These are phyloP conservation scores for Sthenelais limicola DNA, from an alignment of 2,888 invertebrate genomes.

Conservation along the genomic window DNA sequence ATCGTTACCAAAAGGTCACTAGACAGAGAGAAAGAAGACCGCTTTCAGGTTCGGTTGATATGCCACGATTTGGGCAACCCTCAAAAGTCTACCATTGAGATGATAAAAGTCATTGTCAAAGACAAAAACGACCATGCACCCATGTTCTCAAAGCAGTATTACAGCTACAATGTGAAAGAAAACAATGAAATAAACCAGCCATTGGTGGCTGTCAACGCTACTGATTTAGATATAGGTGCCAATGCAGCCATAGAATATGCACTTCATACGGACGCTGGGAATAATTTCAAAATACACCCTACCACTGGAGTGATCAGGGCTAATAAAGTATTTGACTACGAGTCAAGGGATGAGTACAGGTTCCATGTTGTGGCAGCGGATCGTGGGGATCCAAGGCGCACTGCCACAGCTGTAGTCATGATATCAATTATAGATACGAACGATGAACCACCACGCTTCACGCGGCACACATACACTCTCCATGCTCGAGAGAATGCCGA, in stretches of 20 bases:
- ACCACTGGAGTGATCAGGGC: conserved; percentile 31
- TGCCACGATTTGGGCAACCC: conserved; percentile 84
- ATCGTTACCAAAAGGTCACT: conserved; percentile 72
- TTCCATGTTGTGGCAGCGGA: conserved; percentile 87
- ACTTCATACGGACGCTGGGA: conserved; percentile 10
- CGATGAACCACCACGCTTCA: conserved; percentile 44
- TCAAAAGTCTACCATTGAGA: conserved; percentile 77
- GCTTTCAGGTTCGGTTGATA: conserved; percentile 73
- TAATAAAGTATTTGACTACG: conserved; percentile 37
- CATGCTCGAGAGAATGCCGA: conserved; percentile 45
- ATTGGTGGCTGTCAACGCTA: conserved; percentile 88
- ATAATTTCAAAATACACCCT: conserved; percentile 28
- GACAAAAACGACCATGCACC: conserved; percentile 96
- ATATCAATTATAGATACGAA: conserved; percentile 42
- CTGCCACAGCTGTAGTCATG: conserved; percentile 85
- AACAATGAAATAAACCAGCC: conserved; percentile 65
- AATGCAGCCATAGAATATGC: conserved; percentile 73
- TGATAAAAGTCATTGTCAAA: conserved; percentile 74
- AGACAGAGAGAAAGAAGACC: conserved; percentile 59
- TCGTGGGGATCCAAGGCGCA: conserved; percentile 84
- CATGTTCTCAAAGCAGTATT: conserved; percentile 77
- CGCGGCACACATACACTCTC: conserved; percentile 35
- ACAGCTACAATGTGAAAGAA: conserved; percentile 55
- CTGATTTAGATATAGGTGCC: conserved; percentile 87
- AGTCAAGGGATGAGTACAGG: conserved; percentile 11